phyloP scores from a whole-genome alignment of 1,140 invertebrate genomes.

The Belonocnema kinseyi region DNA sequence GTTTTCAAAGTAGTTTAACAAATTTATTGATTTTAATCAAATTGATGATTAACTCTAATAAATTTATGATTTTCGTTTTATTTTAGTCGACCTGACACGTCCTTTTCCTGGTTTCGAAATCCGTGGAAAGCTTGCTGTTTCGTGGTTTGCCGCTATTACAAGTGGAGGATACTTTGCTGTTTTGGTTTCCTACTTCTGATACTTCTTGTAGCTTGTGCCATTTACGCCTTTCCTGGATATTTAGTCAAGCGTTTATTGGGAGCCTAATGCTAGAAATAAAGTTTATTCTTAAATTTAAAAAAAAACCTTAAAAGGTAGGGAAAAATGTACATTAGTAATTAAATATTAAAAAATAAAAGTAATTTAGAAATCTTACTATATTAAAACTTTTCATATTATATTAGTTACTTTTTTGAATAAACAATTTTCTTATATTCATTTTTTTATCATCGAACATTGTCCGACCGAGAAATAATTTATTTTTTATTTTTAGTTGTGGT shows the following conservation, averaged over 20 bases:
- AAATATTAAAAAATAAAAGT: too few relatives aligned
- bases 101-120: constrained; percentile 79
- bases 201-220: constrained; percentile 65
- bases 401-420: too few relatives aligned
- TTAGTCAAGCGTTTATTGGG: constrained; percentile 74
- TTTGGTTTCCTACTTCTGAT: constrained; percentile 64
- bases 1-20: too few relatives aligned
- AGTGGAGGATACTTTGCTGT: constrained; percentile 73
- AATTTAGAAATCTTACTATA: too few relatives aligned
- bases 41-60: not conserved
- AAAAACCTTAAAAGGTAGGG: too few relatives aligned
- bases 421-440: too few relatives aligned
- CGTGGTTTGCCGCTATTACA: constrained; percentile 76
- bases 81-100: constrained; percentile 79
- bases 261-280: constrained; percentile 55
- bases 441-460: too few relatives aligned
- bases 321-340: too few relatives aligned
- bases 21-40: not conserved
- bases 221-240: constrained; percentile 77
- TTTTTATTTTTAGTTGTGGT: too few relatives aligned
- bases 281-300: not conserved
- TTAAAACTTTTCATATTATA: too few relatives aligned
- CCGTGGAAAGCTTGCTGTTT: constrained; percentile 77
- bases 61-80: constrained; percentile 35
- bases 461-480: too few relatives aligned